phyloP scores from a whole-genome alignment of 2,113 vertebrate species.

The Platichthys stellatus region DNA sequence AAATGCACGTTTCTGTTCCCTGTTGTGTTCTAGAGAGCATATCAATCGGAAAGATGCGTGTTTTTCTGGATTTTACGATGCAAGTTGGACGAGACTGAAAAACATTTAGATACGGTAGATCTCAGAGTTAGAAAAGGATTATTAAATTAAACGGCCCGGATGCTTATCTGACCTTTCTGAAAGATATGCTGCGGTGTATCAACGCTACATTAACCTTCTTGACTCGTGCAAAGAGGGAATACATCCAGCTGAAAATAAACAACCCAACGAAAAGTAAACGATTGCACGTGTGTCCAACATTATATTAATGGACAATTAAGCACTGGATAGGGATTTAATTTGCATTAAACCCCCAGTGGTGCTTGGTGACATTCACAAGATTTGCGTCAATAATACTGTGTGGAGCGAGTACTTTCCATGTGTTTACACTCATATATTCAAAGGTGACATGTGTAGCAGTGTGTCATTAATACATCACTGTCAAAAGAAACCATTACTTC shows the following conservation, averaged over 20 bases:
- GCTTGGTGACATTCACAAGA: not conserved
- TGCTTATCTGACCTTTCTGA: conserved; percentile 1
- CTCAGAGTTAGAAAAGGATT: not conserved
- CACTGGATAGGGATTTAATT: not conserved
- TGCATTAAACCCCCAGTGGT: conserved; percentile 30
- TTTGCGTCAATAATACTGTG: conserved; percentile 44
- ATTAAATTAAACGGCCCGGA: conserved; percentile 2
- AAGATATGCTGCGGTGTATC: conserved; percentile 4
- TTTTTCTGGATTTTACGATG: conserved; percentile 35
- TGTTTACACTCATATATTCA: conserved; percentile 62
- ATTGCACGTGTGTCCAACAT: not conserved
- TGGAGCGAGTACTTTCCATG: conserved; percentile 52
- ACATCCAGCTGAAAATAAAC: conserved; percentile 8
- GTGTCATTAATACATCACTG: conserved; percentile 63
- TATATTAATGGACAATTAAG: not conserved
- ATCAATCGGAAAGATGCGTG: conserved; percentile 16
- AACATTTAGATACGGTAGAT: not conserved
- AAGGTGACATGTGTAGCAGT: conserved; percentile 50
- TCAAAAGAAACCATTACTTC: conserved; percentile 42
- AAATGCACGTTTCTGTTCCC: conserved; percentile 38
- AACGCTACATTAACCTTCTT: conserved; percentile 2
- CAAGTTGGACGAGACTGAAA: conserved; percentile 9
- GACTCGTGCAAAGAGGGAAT: conserved; percentile 1
- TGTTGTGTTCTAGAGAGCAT: conserved; percentile 20
- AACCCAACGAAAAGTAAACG: not conserved